These are phyloP conservation scores for Parasteatoda tepidariorum DNA, from an alignment of 1,140 invertebrate genomes.

Conservation along the genomic window DNA sequence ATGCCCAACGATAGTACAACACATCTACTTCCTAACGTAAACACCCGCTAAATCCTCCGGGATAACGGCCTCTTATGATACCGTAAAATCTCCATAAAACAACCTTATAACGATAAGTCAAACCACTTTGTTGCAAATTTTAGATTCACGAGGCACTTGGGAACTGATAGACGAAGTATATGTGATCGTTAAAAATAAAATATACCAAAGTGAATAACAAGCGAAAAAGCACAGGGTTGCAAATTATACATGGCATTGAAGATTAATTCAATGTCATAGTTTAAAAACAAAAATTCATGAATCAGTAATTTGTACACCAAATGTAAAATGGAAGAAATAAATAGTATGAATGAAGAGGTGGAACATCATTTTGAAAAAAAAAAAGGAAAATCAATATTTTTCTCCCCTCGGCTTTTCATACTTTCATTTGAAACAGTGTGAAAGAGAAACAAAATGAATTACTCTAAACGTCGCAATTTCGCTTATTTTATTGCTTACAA, in stretches of 20 bases:
- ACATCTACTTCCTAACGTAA: too few species aligned
- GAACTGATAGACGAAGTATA: neutral
- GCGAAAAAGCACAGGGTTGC: neutral
- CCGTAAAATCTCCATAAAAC: constrained; percentile 21
- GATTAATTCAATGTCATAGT: constrained; percentile 12
- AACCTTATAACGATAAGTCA: constrained; percentile 1
- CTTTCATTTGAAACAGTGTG: constrained; percentile 44
- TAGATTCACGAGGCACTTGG: constrained; percentile 10
- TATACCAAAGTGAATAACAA: neutral
- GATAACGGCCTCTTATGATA: neutral
- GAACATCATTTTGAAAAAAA: neutral
- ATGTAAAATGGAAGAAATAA: neutral
- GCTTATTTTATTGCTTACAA: constrained; percentile 43
- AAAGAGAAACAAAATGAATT: constrained; percentile 51
- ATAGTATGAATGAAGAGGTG: neutral
- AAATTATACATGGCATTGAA: constrained; percentile 14
- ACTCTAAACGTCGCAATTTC: constrained; percentile 38
- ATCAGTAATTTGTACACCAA: constrained; percentile 41
- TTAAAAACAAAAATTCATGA: constrained; percentile 18
- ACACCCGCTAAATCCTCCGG: too few species aligned
- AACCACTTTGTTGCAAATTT: constrained; percentile 27
- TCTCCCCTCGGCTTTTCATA: neutral
- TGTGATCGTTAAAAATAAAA: constrained; percentile 24
- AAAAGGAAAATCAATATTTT: constrained; percentile 38
- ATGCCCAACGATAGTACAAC: too few species aligned